Base-by-base conservation (phyloP, 2,797 vertebrate genomes). In the Kryptopterus vitreolus region DNA sequence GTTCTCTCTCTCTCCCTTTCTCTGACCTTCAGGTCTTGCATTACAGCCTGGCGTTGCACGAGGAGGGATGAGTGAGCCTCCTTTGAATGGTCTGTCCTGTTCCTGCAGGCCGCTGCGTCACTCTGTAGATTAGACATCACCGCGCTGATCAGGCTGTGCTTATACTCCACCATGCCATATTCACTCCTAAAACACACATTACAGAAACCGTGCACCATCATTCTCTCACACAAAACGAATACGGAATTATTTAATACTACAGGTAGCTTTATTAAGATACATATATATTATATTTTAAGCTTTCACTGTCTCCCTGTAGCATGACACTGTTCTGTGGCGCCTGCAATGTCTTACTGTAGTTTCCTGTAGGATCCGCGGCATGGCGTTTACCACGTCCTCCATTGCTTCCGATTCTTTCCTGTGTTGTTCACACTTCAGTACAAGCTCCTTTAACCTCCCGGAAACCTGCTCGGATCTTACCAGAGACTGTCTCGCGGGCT, bases 1-100 rank as follows among this genome's bases (percentile, higher is more conserved):
- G 20, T 20, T 18, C 6, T 10, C 10, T n/a, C 6, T 10, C 70
- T 8, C 7, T 13, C n/a, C 38, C 20, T n/a, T n/a, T n/a, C 7
- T 3, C 69, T 91, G 89, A 95, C 94, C 90, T 93, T 84, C 1
- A 53, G 88, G 43, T 90, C 81, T 85, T 90, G 86, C 89, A 92
- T 88, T 83, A 84, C 80, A 79, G 87, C 87, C 84, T 87, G 90
- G 78, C 52, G 78, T 87, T 83, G 84, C 85, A 63, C 92, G 33
- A 74, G 48, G n/a, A 86, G 72, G 16, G 24, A 75, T 75, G 71
- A 63, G 73, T 74, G 89, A 72, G 76, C 87, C 89, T 88, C 88
- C 53, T 85, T 79, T 82, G 91, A 92, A 26, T 85, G 85, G 65
- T 83, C 87, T 73, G 91, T 78, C 85, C 89, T 93, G 83, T 92